Conservation (phyloP, 53 echinoderm and acorn worm genomes). For the Antedon mediterranea region DNA sequence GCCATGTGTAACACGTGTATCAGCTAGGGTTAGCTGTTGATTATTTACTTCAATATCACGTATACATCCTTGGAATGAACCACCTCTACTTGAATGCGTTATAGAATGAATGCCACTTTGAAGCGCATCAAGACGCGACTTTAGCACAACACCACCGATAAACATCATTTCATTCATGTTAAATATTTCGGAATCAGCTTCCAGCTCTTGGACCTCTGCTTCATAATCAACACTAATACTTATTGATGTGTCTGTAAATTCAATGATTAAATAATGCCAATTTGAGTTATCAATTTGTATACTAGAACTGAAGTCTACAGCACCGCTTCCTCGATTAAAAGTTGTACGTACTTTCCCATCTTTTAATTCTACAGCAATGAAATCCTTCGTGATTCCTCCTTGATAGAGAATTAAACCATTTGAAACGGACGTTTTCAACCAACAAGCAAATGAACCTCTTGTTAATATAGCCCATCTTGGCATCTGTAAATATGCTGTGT, state of each 20-base stretch:
- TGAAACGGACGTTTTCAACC: constrained; percentile 59
- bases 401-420: constrained; percentile 67
- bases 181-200: constrained; percentile 14
- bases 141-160: constrained; percentile 78
- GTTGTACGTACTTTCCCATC: constrained; percentile 62
- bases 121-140: constrained; percentile 54
- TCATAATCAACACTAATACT: constrained; percentile 72
- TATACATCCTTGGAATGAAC: constrained; percentile 70
- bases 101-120: constrained; percentile 47
- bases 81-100: constrained; percentile 59
- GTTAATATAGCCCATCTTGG: constrained; percentile 59
- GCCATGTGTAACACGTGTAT: constrained; percentile 68
- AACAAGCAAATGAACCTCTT: constrained; percentile 75
- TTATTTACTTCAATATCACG: constrained; percentile 70
- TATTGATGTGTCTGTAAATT: constrained; percentile 19
- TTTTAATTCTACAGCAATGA: constrained; percentile 54
- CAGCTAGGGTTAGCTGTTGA: constrained; percentile 53
- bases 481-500: constrained; percentile 58
- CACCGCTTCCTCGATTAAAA: constrained; percentile 24
- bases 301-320: constrained; percentile 37
- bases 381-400: constrained; percentile 26
- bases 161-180: constrained; percentile 46
- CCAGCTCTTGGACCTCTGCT: constrained; percentile 41
- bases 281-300: constrained; percentile 33
- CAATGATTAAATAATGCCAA: constrained; percentile 86